Conservation (phyloP, 2,888 invertebrate species). For the Stenurella melanura region DNA sequence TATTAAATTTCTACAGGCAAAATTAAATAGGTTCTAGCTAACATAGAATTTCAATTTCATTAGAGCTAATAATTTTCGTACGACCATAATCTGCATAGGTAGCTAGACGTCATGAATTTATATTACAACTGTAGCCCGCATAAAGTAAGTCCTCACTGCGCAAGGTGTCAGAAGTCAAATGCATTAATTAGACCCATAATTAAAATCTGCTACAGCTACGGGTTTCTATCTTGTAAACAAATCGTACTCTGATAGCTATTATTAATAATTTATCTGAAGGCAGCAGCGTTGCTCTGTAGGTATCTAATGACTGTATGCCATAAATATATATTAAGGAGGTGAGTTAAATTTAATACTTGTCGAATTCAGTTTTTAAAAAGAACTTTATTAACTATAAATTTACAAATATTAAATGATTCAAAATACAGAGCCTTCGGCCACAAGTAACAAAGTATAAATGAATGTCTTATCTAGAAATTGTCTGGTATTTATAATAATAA, state of each 20-base stretch:
- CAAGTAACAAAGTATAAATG: too few relatives aligned
- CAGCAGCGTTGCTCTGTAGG: neutral
- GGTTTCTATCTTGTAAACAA: conserved; percentile 13
- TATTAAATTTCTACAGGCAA: too few relatives aligned
- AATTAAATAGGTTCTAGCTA: neutral
- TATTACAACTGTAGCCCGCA: conserved; percentile 23
- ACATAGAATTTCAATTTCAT: neutral
- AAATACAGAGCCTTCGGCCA: too few relatives aligned
- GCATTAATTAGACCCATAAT: conserved; percentile 43
- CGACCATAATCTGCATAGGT: conserved; percentile 8
- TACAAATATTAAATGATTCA: too few relatives aligned
- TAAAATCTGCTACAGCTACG: conserved; percentile 34
- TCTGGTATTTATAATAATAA: too few relatives aligned
- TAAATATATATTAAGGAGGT: conserved; percentile 23
- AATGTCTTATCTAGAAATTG: too few relatives aligned
- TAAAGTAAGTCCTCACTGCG: conserved; percentile 11
- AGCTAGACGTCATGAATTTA: conserved; percentile 14
- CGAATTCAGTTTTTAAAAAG: too few relatives aligned
- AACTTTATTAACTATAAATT: too few relatives aligned
- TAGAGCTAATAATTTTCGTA: neutral
- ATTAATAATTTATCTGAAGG: conserved; percentile 19
- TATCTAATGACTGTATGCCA: conserved; percentile 8
- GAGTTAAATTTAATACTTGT: too few relatives aligned
- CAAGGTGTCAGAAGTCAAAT: conserved; percentile 44
- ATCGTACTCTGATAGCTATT: conserved; percentile 29